Evolutionary conservation across 2,797 vertebrate species (phyloP).

Genomic region (Hybognathus amarus): DNA sequence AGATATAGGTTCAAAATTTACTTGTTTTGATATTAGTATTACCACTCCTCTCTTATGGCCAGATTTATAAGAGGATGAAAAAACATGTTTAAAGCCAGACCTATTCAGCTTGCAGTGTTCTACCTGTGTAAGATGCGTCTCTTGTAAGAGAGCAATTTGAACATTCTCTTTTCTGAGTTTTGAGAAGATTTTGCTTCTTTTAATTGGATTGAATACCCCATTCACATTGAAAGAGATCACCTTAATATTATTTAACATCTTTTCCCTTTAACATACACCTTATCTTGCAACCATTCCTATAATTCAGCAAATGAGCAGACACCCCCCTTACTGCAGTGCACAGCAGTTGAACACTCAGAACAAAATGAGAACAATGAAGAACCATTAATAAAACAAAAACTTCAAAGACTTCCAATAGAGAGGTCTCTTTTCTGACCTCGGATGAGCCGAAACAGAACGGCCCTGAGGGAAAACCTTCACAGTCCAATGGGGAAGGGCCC

Average conservation of each 20-base stretch:
- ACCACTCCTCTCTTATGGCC: too few relatives aligned
- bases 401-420: background rate
- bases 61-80: too few relatives aligned
- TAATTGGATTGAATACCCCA: background rate
- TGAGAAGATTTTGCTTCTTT: background rate
- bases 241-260: background rate
- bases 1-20: too few relatives aligned
- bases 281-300: too few relatives aligned
- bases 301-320: background rate
- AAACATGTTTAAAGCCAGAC: too few relatives aligned
- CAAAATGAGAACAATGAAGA: too few relatives aligned
- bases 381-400: background rate
- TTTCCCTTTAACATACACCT: background rate
- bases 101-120: background rate
- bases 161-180: background rate
- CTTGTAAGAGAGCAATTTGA: constrained; percentile 1
- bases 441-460: background rate
- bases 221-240: background rate
- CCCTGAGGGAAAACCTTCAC: background rate
- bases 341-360: background rate
- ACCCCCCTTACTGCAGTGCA: background rate
- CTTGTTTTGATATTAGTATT: too few relatives aligned
- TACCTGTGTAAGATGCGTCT: background rate
- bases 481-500: background rate
- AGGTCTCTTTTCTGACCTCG: background rate